These are phyloP conservation scores for Vannuccia rotundouncinata DNA, from an alignment of 2,888 invertebrate genomes.

Conservation along the genomic window DNA sequence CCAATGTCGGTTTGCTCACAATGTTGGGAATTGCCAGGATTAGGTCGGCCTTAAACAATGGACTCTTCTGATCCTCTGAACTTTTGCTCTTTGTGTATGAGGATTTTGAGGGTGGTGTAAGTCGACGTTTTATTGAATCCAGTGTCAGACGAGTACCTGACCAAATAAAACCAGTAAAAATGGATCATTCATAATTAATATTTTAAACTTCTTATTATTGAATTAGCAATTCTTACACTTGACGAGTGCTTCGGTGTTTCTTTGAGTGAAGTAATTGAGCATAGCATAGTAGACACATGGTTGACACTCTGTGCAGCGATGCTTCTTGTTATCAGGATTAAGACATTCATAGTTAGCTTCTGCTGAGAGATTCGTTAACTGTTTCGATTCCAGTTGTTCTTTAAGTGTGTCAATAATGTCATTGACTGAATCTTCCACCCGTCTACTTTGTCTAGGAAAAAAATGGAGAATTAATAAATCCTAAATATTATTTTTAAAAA, in stretches of 20 bases:
- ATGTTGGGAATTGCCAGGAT: conserved; percentile 79
- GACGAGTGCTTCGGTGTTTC: conserved; percentile 81
- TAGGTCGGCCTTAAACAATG: conserved; percentile 71
- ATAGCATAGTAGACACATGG: conserved; percentile 53
- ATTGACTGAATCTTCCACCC: conserved; percentile 55
- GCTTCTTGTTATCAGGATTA: conserved; percentile 49
- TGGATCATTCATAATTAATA: not conserved
- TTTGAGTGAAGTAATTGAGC: conserved; percentile 68
- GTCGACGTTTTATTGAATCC: conserved; percentile 55
- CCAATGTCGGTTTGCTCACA: conserved; percentile 75
- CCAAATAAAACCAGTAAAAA: not conserved
- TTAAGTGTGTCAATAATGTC: conserved; percentile 54
- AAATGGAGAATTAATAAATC: too few relatives aligned
- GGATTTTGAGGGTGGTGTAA: conserved; percentile 46
- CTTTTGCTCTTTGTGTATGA: conserved; percentile 48
- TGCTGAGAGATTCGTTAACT: conserved; percentile 60
- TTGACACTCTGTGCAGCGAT: conserved; percentile 53
- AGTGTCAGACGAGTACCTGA: conserved; percentile 54
- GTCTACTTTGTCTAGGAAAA: conserved; percentile 49
- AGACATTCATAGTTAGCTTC: conserved; percentile 49
- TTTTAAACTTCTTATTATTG: not conserved
- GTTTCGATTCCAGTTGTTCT: conserved; percentile 46
- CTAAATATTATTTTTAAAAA: too few relatives aligned
- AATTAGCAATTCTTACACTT: conserved; percentile 53
- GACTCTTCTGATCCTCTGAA: conserved; percentile 48